phyloP scores from a whole-genome alignment of 2,113 vertebrate genomes.

The Onychostruthus taczanowskii region DNA sequence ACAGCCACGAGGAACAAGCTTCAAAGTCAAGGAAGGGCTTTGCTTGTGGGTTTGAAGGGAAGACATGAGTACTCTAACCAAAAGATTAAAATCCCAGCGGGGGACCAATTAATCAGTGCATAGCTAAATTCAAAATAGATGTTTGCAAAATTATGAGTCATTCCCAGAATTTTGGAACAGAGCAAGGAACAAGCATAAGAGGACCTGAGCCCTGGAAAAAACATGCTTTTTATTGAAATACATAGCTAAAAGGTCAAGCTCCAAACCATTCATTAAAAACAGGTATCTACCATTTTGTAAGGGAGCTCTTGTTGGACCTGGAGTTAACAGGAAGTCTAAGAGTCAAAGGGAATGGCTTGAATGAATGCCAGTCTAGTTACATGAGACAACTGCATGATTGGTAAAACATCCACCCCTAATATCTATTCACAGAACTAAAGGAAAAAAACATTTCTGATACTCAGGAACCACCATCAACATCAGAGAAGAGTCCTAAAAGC shows the following conservation, averaged over 20 bases:
- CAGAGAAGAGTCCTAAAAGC: not conserved
- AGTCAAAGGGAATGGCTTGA: not conserved
- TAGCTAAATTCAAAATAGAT: not conserved
- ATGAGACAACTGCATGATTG: not conserved
- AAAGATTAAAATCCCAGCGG: not conserved
- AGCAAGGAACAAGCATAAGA: not conserved
- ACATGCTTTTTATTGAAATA: not conserved
- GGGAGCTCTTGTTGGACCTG: not conserved
- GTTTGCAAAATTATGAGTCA: not conserved
- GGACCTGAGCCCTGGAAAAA: not conserved
- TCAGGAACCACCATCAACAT: not conserved
- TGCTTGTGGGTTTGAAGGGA: not conserved
- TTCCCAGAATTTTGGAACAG: not conserved
- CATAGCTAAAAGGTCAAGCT: not conserved
- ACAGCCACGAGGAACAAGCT: not conserved
- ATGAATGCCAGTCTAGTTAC: not conserved
- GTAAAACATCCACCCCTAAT: not conserved
- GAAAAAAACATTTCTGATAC: not conserved
- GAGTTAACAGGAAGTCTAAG: not conserved
- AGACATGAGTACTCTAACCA: not conserved
- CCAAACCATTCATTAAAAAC: not conserved
- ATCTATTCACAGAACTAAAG: not conserved
- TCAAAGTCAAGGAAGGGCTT: not conserved
- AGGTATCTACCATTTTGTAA: not conserved
- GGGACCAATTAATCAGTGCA: not conserved